Base-by-base conservation (phyloP, 1,140 invertebrate species). In the Brachionus rubens region DNA sequence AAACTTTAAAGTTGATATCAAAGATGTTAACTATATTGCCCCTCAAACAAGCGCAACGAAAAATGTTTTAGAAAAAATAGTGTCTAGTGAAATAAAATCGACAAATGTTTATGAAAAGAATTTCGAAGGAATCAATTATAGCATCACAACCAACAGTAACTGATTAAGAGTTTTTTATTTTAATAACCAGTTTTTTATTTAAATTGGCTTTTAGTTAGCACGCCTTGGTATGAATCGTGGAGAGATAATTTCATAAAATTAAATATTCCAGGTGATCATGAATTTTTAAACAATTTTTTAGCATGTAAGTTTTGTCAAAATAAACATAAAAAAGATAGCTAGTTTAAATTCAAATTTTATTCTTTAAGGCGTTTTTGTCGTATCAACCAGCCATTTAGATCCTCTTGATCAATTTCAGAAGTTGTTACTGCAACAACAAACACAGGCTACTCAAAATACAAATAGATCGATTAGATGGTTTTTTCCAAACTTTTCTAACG, bases 141-240 rank as follows among this genome's bases (percentile, higher is more conserved):
- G n/a, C n/a, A n/a, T n/a, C n/a, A n/a, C n/a, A n/a, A 40, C 41
- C 0, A 48, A 48, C 6, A 52, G 67, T 72, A 72, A 14, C 12
- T n/a, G n/a, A n/a, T 36, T 72, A 10, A 9, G 7, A 4, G 5
- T 16, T 10, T 26, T 46, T 26, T 52, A 46, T 21, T 75, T 16
- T 72, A 67, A 21, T 76, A 79, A n/a, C 70, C 77, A 21, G 19
- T 56, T 26, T 41, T 52, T 16, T 75, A 46, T 10, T 77, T n/a
- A n/a, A n/a, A n/a, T 56, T 77, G 30, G 70, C 79, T 70, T 81
- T 47, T 91, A 78, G 87, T 88, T 24, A 86, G 89, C 3, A 91
- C 92, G 33, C 91, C 93, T n/a, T 98, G 94, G 94, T 97, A 92
- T 86, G 93, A 96, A 82, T 87, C 90, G n/a, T 98, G 93, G 91